A percentile compares a stretch with the other conserved stretches of the same genome.
Evolutionary conservation across 2,113 vertebrate genomes (phyloP).

Genomic region (Pteronura brasiliensis): DNA sequence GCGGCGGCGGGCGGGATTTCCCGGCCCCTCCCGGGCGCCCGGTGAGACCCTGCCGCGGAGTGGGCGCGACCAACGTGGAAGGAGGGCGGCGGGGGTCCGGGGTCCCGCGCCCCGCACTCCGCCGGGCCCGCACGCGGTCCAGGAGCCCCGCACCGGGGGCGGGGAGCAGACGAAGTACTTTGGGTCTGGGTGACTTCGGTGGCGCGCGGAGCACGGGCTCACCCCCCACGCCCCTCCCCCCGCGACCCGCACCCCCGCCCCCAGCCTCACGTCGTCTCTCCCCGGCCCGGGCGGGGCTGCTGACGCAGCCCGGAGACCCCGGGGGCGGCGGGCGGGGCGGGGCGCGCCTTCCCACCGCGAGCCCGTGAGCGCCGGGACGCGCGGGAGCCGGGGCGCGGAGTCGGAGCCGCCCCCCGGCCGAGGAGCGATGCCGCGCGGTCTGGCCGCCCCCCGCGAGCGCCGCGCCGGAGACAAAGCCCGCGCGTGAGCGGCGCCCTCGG

Average conservation of each 20-base stretch:
- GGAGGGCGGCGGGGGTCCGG: neutral
- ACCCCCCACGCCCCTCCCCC: too few species aligned
- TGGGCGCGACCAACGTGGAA: constrained; percentile 13
- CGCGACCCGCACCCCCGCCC: neutral
- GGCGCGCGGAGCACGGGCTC: neutral
- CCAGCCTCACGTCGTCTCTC: neutral
- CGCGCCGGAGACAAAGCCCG: constrained; percentile 33
- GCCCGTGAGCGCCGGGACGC: neutral
- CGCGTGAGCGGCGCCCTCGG: constrained; percentile 34
- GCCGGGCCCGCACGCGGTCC: neutral
- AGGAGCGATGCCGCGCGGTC: constrained; percentile 17
- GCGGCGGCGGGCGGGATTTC: constrained; percentile 68
- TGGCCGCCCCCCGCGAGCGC: neutral
- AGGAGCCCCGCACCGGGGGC: neutral
- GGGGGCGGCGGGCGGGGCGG: neutral
- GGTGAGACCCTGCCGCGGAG: constrained; percentile 38
- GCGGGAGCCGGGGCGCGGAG: neutral
- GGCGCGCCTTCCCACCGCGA: neutral
- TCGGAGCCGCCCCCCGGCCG: neutral
- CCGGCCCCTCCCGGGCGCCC: constrained; percentile 57
- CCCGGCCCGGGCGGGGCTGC: neutral
- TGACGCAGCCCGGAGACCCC: constrained; percentile 22
- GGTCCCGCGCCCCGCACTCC: neutral
- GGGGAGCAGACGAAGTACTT: fast-evolving
- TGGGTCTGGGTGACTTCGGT: neutral